Evolutionary conservation across 2,113 vertebrate genomes (phyloP).

Genomic region (Dinomys branickii): DNA sequence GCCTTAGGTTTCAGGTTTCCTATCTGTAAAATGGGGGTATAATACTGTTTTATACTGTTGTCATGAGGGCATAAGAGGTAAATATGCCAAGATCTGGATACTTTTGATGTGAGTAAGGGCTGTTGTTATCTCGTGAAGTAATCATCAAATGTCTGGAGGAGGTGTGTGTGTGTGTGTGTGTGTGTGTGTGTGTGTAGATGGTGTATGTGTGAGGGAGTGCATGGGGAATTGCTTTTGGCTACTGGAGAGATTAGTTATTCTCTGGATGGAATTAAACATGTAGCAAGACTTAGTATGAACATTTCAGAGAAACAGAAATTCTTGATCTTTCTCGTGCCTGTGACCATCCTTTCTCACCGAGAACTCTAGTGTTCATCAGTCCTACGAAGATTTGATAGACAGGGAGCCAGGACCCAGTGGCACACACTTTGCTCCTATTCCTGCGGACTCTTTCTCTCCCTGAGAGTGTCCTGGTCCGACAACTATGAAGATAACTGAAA

Average conservation of each 20-base stretch:
- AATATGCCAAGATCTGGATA: background rate
- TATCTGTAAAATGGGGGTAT: slow-evolving; percentile 1
- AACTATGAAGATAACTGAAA: background rate
- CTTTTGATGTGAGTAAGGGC: background rate
- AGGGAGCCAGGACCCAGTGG: background rate
- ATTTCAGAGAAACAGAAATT: background rate
- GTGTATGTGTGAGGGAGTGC: too few relatives aligned
- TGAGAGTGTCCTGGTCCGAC: background rate
- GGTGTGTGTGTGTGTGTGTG: background rate
- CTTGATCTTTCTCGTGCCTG: background rate
- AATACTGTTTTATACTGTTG: background rate
- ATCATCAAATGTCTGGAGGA: background rate
- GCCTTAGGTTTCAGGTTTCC: background rate
- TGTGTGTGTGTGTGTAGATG: background rate
- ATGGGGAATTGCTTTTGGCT: background rate
- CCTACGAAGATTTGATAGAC: slow-evolving; percentile 22
- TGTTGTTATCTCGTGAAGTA: background rate
- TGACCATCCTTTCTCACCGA: background rate
- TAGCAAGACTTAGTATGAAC: background rate
- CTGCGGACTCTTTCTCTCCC: background rate
- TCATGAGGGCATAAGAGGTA: background rate
- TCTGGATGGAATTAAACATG: background rate
- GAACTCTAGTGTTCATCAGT: background rate
- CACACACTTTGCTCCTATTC: background rate
- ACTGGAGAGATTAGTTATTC: background rate